Evolutionary conservation across 2,888 invertebrate genomes (phyloP).

Genomic region (Amphipyra tragopoginis): DNA sequence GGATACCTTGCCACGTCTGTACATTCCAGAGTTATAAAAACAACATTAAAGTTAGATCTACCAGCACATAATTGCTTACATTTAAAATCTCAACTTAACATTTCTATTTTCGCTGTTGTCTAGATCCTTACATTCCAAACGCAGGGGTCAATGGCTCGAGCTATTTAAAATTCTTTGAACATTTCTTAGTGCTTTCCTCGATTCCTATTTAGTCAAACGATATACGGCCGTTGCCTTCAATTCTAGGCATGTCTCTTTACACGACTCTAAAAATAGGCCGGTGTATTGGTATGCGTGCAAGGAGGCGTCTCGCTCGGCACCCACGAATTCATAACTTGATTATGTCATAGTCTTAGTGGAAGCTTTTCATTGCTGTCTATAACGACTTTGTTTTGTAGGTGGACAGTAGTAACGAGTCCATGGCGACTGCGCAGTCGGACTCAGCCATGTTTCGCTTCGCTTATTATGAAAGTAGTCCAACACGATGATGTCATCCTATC

Average conservation of each 20-base stretch:
- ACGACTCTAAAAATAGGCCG: conserved; percentile 78
- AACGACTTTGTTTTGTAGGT: conserved; percentile 21
- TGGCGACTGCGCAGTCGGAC: conserved; percentile 44
- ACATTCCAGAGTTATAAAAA: no score
- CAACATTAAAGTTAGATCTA: no score
- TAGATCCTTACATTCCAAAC: conserved; percentile 12
- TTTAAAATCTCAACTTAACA: not conserved
- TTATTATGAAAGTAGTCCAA: conserved; percentile 46
- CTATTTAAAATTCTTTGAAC: conserved; percentile 61
- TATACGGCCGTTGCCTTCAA: conserved; percentile 65
- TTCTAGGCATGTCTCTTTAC: conserved; percentile 69
- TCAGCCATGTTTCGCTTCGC: conserved; percentile 25
- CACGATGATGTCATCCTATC: conserved; percentile 63
- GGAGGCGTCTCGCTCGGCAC: conserved; percentile 46
- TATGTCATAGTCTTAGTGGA: conserved; percentile 23
- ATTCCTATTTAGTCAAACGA: conserved; percentile 64
- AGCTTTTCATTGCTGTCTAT: conserved; percentile 42
- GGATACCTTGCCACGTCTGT: not conserved
- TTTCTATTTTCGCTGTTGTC: conserved; percentile 8
- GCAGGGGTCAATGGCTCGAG: conserved; percentile 41
- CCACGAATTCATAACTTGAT: conserved; percentile 43
- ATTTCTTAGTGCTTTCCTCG: conserved; percentile 57
- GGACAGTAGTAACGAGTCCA: conserved; percentile 17
- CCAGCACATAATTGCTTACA: not conserved
- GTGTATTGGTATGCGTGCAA: conserved; percentile 73